Percentiles rank a stretch among this genome's conserved stretches.
Evolutionary conservation across 2,888 invertebrate genomes (phyloP).

Genomic region (Trissolcus japonicus): DNA sequence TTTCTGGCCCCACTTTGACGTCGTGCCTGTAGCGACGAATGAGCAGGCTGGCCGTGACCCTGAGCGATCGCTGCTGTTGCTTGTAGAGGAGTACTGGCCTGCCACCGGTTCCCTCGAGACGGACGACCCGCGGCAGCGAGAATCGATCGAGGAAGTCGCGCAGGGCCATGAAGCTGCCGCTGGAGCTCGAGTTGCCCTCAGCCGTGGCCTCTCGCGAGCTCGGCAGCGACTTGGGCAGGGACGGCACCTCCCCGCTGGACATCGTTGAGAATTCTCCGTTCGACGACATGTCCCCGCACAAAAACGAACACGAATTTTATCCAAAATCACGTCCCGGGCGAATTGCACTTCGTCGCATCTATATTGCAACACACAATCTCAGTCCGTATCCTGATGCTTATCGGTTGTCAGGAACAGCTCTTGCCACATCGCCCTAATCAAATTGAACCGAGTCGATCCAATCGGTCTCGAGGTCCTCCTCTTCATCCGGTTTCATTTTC

Average conservation of each 20-base stretch:
- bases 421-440: constrained; percentile 26
- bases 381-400: constrained; percentile 16
- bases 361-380: not conserved
- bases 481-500: constrained; percentile 41
- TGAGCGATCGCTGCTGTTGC: constrained; percentile 72
- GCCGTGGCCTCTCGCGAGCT: constrained; percentile 73
- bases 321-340: not conserved
- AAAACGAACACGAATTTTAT: not conserved
- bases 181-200: constrained; percentile 69
- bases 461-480: constrained; percentile 31
- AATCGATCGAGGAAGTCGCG: constrained; percentile 75
- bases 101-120: constrained; percentile 75
- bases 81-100: constrained; percentile 75
- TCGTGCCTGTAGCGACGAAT: constrained; percentile 77
- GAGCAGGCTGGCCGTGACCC: constrained; percentile 74
- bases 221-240: constrained; percentile 72
- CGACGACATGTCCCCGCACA: constrained; percentile 66
- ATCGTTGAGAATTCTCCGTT: constrained; percentile 74
- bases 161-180: constrained; percentile 70
- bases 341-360: constrained; percentile 10
- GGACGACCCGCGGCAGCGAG: constrained; percentile 75
- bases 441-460: constrained; percentile 23
- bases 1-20: constrained; percentile 77
- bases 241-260: constrained; percentile 73
- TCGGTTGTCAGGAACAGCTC: constrained; percentile 19